These are phyloP conservation scores for Gnathonemus longibarbis DNA, from an alignment of 2,113 vertebrate species.

Conservation along the genomic window DNA sequence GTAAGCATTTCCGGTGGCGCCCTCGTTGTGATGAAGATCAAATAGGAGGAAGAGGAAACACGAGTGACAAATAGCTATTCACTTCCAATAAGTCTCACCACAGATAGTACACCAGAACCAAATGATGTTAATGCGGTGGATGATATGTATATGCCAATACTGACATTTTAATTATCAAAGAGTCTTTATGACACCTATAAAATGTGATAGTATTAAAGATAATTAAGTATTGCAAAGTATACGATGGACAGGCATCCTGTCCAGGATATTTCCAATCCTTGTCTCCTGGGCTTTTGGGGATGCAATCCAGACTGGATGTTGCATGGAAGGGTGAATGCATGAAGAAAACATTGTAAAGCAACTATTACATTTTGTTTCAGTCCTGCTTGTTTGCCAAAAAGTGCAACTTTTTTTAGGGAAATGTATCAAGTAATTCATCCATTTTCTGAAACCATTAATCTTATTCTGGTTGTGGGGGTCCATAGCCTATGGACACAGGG, in stretches of 20 bases:
- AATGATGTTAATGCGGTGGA: not conserved
- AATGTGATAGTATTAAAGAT: not conserved
- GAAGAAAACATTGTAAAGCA: not conserved
- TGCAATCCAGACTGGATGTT: not conserved
- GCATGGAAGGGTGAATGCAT: not conserved
- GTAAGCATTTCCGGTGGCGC: slow-evolving; percentile 2
- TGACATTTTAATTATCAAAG: not conserved
- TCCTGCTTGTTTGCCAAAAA: not conserved
- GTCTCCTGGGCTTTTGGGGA: not conserved
- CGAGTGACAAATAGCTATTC: not conserved
- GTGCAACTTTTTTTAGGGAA: not conserved
- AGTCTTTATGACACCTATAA: not conserved
- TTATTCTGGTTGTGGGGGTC: not conserved
- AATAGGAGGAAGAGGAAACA: not conserved
- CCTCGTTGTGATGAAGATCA: not conserved
- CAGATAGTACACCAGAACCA: not conserved
- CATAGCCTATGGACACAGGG: not conserved
- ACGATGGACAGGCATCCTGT: not conserved
- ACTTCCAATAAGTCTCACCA: not conserved
- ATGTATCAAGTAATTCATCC: not conserved
- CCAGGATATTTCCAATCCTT: not conserved
- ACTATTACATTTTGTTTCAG: not conserved
- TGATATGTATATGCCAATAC: not conserved
- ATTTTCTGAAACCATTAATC: not conserved
- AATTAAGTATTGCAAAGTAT: not conserved